phyloP scores from a whole-genome alignment of 1,140 invertebrate genomes.

The Bombus haemorrhoidalis region DNA sequence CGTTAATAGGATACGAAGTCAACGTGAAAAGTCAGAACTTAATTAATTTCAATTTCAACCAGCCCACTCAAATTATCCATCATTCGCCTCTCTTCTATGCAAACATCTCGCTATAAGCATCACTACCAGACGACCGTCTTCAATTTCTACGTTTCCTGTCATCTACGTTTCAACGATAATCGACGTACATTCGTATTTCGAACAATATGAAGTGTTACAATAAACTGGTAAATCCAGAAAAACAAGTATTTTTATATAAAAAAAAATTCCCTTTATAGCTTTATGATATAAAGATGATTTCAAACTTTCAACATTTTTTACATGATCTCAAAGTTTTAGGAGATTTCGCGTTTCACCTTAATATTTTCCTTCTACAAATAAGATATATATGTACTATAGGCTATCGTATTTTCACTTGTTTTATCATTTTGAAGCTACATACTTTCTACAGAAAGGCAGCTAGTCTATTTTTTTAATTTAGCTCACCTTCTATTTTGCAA shows the following conservation, averaged over 20 bases:
- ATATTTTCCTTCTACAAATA: too few relatives aligned
- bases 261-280: too few relatives aligned
- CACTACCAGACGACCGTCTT: neutral
- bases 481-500: neutral
- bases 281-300: too few relatives aligned
- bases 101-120: neutral
- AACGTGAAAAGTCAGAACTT: neutral
- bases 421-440: neutral
- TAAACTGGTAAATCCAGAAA: too few relatives aligned
- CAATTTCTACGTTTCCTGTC: neutral
- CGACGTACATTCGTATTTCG: neutral
- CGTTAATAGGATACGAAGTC: neutral
- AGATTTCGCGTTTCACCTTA: too few relatives aligned
- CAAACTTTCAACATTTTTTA: too few relatives aligned
- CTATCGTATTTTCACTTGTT: neutral
- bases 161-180: neutral
- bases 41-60: conserved; percentile 12
- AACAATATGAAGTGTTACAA: neutral
- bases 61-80: neutral
- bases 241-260: too few relatives aligned
- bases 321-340: too few relatives aligned
- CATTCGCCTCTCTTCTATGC: neutral
- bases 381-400: too few relatives aligned
- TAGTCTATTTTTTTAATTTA: neutral
- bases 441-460: neutral